These are phyloP conservation scores for Colinus virginianus DNA, from an alignment of 2,113 vertebrate species.

Conservation along the genomic window DNA sequence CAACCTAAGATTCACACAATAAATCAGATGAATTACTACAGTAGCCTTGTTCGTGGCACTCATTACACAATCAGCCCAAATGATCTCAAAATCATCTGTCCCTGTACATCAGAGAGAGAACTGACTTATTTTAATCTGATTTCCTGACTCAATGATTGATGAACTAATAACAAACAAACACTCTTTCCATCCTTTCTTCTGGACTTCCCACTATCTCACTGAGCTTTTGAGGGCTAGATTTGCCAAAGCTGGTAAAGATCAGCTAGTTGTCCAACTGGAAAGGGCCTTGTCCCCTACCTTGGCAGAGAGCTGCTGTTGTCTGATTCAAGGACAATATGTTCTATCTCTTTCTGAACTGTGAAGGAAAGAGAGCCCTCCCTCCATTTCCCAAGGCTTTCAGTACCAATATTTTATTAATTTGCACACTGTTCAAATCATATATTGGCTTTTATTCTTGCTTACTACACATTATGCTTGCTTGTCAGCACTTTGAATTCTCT, in stretches of 20 bases:
- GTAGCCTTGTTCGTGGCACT: background rate
- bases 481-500: background rate
- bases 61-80: background rate
- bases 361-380: background rate
- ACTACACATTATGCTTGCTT: background rate
- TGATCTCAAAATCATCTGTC: background rate
- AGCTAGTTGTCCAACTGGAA: background rate
- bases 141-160: background rate
- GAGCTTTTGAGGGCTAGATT: background rate
- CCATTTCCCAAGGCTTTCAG: background rate
- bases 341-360: background rate
- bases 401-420: background rate
- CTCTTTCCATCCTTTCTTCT: background rate
- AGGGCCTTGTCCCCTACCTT: background rate
- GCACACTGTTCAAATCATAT: background rate
- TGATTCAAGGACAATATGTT: background rate
- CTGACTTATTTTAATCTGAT: background rate
- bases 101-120: background rate
- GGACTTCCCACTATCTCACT: fast-evolving
- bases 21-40: background rate
- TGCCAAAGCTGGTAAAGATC: background rate
- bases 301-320: background rate
- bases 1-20: background rate
- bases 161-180: background rate
- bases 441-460: background rate